Evolutionary conservation across 1,140 invertebrate genomes (phyloP).

Genomic region (Pectinophora gossypiella): DNA sequence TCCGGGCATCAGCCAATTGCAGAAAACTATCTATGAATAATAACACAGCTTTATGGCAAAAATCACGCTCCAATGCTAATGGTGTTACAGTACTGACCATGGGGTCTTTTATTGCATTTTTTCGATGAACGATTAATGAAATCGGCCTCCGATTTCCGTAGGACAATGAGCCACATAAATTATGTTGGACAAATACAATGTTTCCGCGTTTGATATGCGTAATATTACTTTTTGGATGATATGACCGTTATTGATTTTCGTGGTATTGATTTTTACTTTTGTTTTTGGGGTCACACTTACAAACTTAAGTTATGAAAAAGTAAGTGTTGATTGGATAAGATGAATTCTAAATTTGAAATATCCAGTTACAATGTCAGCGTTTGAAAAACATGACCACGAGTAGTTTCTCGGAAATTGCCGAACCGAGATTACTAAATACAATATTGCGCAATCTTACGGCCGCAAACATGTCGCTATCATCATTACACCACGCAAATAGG

Average conservation of each 20-base stretch:
- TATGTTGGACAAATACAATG: slow-evolving; percentile 50
- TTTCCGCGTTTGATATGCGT: slow-evolving; percentile 15
- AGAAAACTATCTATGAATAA: slow-evolving; percentile 30
- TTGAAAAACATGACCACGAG: no score
- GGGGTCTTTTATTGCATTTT: slow-evolving; percentile 63
- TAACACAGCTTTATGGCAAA: slow-evolving; percentile 60
- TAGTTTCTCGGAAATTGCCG: not conserved
- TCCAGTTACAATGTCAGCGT: no score
- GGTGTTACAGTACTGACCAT: slow-evolving; percentile 34
- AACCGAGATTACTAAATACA: not conserved
- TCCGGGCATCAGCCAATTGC: slow-evolving; percentile 23
- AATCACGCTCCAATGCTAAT: slow-evolving; percentile 46
- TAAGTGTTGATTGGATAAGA: no score
- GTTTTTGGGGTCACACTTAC: no score
- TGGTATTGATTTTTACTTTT: no score
- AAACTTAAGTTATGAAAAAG: no score
- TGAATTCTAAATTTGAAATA: no score
- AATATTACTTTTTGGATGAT: no score
- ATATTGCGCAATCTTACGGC: slow-evolving; percentile 24
- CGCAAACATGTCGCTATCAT: slow-evolving; percentile 22
- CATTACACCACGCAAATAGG: slow-evolving; percentile 41
- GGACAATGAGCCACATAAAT: slow-evolving; percentile 64
- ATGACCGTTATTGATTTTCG: no score
- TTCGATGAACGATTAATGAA: slow-evolving; percentile 54
- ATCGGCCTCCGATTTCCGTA: slow-evolving; percentile 60